These are phyloP conservation scores for Lycorma delicatula DNA, from an alignment of 1,140 invertebrate genomes.

Conservation along the genomic window DNA sequence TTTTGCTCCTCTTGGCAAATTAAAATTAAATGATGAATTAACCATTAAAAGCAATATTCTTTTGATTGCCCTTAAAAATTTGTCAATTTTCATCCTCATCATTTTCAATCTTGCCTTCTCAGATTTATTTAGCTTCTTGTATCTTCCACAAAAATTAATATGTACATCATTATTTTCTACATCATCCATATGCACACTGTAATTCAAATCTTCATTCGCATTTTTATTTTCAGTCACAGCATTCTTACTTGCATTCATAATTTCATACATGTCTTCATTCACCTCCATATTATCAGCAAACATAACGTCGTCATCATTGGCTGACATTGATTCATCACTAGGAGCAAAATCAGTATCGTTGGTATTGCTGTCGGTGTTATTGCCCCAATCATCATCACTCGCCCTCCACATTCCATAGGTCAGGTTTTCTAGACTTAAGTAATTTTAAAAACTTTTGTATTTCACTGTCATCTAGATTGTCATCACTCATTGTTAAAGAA, in stretches of 20 bases:
- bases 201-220: neutral
- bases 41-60: neutral
- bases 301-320: neutral
- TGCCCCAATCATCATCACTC: neutral
- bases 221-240: neutral
- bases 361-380: neutral
- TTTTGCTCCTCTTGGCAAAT: neutral
- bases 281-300: neutral
- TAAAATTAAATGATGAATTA: slow-evolving; percentile 1
- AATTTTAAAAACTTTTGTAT: too few relatives aligned
- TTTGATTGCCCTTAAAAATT: neutral
- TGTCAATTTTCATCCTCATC: neutral
- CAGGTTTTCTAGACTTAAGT: too few relatives aligned
- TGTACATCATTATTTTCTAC: slow-evolving; percentile 1
- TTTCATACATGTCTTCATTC: neutral
- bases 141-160: neutral
- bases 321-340: too few relatives aligned
- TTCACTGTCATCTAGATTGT: too few relatives aligned
- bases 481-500: too few relatives aligned
- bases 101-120: neutral
- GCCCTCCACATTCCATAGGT: too few relatives aligned
- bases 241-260: neutral
- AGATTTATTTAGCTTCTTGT: neutral
- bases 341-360: neutral
- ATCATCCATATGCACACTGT: neutral